A percentile compares a stretch with the other conserved stretches of the same genome.
These are phyloP conservation scores for Pipra filicauda DNA, from an alignment of 2,113 vertebrate species.

Conservation along the genomic window DNA sequence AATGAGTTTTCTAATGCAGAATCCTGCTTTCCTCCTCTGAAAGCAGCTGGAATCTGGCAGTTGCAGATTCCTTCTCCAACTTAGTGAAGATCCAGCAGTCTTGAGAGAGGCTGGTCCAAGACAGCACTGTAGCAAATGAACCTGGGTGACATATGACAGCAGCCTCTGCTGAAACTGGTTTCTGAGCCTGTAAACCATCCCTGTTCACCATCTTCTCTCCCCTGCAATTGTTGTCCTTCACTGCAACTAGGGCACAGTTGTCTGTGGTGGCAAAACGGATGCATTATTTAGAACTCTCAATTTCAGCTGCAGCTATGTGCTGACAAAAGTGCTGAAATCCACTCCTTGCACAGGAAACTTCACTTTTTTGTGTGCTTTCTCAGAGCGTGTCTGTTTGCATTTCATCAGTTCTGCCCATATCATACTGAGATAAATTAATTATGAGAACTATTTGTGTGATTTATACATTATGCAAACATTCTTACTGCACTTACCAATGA, in stretches of 20 bases:
- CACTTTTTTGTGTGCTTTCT: neutral
- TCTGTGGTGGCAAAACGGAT: neutral
- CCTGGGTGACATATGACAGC: neutral
- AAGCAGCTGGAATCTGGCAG: neutral
- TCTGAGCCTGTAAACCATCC: neutral
- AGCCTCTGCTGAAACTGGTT: neutral
- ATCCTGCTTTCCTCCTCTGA: neutral
- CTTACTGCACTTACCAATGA: neutral
- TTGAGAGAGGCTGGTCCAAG: neutral
- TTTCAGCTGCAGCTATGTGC: neutral
- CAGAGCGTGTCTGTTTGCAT: neutral
- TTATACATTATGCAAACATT: neutral
- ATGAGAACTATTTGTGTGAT: slow-evolving; percentile 4
- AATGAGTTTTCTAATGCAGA: neutral
- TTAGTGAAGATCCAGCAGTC: neutral
- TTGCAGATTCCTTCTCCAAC: neutral
- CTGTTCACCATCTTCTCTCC: neutral
- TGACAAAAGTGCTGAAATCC: neutral
- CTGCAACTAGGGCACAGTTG: neutral
- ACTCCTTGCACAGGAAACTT: neutral
- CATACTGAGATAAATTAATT: slow-evolving; percentile 7
- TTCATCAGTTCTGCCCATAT: neutral
- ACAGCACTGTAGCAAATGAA: neutral
- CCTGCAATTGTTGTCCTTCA: neutral
- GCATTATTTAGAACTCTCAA: neutral